phyloP scores from a whole-genome alignment of 2,113 vertebrate genomes.

The Nothocercus julius region DNA sequence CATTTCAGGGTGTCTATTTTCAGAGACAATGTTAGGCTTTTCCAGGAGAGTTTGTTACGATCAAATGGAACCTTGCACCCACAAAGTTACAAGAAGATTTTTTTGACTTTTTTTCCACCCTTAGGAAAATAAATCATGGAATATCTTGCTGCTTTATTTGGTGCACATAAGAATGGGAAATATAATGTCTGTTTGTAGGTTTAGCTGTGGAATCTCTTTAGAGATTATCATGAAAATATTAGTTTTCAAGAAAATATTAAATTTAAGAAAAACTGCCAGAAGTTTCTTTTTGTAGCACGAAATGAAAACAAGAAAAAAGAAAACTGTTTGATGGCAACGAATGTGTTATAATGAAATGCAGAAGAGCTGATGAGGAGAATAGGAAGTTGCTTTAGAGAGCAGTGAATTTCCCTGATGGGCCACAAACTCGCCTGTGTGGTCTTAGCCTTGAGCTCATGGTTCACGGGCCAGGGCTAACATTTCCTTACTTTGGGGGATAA shows the following conservation, averaged over 20 bases:
- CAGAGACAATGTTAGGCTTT: neutral
- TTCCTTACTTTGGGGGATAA: constrained; percentile 52
- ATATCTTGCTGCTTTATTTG: neutral
- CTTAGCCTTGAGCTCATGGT: constrained; percentile 44
- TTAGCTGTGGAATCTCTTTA: constrained; percentile 12
- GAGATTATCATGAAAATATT: constrained; percentile 18
- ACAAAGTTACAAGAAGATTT: neutral
- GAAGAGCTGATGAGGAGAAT: constrained; percentile 55
- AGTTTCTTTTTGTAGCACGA: constrained; percentile 1
- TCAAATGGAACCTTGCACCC: neutral
- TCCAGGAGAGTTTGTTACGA: neutral
- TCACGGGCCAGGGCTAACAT: constrained; percentile 41
- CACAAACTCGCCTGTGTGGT: constrained; percentile 46
- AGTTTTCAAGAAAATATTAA: constrained; percentile 39
- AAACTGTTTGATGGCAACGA: constrained; percentile 14
- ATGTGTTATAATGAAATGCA: neutral
- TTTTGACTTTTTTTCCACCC: neutral
- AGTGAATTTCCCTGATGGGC: constrained; percentile 26
- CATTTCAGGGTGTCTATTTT: neutral
- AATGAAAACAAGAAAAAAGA: constrained; percentile 49
- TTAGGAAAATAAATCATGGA: neutral
- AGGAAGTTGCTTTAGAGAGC: constrained; percentile 27
- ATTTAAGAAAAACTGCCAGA: neutral
- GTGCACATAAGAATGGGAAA: neutral
- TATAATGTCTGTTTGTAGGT: neutral